These are phyloP conservation scores for Calameuta filiformis DNA, from an alignment of 2,888 invertebrate species.

Conservation along the genomic window DNA sequence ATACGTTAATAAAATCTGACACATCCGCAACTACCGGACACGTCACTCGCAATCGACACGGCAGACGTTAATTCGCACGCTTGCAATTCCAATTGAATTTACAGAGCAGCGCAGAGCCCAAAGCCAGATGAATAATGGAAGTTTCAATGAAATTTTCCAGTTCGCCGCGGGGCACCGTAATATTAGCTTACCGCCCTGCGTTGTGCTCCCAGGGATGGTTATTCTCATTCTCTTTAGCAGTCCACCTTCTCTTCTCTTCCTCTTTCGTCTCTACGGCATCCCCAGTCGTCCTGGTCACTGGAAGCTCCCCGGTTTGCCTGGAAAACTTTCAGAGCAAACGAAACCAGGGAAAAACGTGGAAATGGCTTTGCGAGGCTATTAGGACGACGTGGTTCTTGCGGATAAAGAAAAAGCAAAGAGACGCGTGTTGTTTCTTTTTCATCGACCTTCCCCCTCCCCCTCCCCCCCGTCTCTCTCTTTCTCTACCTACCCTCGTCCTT, in stretches of 20 bases:
- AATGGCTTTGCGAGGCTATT: constrained; percentile 5
- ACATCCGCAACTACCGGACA: too few species aligned
- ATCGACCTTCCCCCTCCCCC: background rate
- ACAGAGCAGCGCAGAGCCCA: constrained; percentile 10
- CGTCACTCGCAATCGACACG: too few species aligned
- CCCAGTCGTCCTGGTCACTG: background rate
- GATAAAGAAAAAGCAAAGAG: background rate
- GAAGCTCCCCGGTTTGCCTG: background rate
- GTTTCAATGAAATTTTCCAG: constrained; percentile 65
- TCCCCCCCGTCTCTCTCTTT: too few species aligned
- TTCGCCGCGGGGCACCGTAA: constrained; percentile 63
- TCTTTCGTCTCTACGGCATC: too few species aligned
- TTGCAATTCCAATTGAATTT: constrained; percentile 58
- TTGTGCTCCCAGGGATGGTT: background rate
- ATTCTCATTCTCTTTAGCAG: too few species aligned
- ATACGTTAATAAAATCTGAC: too few species aligned
- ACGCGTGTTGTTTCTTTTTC: background rate
- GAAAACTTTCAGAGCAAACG: background rate
- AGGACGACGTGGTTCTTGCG: background rate
- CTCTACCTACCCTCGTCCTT: background rate
- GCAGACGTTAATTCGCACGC: constrained; percentile 43
- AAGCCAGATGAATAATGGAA: constrained; percentile 62
- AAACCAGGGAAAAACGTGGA: background rate
- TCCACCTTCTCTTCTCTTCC: too few species aligned
- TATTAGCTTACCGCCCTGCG: constrained; percentile 59